Evolutionary conservation across 2,888 invertebrate genomes (phyloP).

Genomic region (Taphrorychus bicolor): DNA sequence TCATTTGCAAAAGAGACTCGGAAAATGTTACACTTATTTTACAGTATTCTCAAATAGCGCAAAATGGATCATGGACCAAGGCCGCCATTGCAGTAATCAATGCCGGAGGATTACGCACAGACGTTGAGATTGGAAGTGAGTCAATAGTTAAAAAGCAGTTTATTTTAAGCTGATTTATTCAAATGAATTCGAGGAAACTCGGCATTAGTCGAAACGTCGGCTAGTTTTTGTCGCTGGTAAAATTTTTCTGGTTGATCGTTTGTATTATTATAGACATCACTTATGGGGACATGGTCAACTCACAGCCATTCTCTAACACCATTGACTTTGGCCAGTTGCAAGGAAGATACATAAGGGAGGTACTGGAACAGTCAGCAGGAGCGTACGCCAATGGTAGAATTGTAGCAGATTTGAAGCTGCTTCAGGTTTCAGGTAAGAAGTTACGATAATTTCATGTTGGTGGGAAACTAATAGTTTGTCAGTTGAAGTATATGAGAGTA

Average conservation of each 20-base stretch:
- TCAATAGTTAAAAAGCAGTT: too few species aligned
- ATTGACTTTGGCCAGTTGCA: slow-evolving; percentile 74
- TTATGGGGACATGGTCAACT: slow-evolving; percentile 71
- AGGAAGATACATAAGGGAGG: slow-evolving; percentile 70
- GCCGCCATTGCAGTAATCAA: slow-evolving; percentile 73
- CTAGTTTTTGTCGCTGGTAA: neutral
- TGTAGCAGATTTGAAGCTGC: slow-evolving; percentile 62
- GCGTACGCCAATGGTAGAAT: slow-evolving; percentile 56
- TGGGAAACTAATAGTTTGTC: too few species aligned
- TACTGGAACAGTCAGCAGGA: slow-evolving; percentile 67
- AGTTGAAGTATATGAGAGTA: too few species aligned
- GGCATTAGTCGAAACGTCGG: too few species aligned
- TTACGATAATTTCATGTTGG: slow-evolving; percentile 9
- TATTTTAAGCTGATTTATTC: too few species aligned
- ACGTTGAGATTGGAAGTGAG: slow-evolving; percentile 71
- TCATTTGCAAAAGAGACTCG: too few species aligned
- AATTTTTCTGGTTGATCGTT: neutral
- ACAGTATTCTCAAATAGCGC: slow-evolving; percentile 43
- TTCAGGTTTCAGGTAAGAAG: slow-evolving; percentile 66
- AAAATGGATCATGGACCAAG: slow-evolving; percentile 66
- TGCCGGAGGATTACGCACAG: slow-evolving; percentile 74
- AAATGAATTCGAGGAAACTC: too few species aligned
- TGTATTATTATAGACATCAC: slow-evolving; percentile 67
- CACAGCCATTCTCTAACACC: slow-evolving; percentile 79
- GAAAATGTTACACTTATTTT: slow-evolving; percentile 18